Percentiles rank a stretch among this genome's conserved stretches.
Evolutionary conservation across 2,797 vertebrate genomes (phyloP).

Genomic region (Thalassophryne amazonica): DNA sequence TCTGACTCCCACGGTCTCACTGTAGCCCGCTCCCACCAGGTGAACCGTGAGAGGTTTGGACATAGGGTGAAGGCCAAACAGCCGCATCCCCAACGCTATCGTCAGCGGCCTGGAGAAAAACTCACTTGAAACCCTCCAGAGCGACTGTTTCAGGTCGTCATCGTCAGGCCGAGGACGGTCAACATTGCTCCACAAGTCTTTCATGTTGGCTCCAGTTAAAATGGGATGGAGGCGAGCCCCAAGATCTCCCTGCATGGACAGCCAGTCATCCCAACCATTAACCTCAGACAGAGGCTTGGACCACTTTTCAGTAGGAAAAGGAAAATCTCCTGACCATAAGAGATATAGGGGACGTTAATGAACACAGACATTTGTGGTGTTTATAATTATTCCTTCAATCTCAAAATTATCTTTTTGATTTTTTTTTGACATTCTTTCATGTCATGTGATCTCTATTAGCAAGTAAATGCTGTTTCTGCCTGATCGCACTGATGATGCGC

Average conservation of each 20-base stretch:
- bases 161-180: slow-evolving; percentile 82
- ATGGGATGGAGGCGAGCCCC: slow-evolving; percentile 70
- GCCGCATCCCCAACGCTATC: slow-evolving; percentile 76
- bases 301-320: slow-evolving; percentile 85
- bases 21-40: slow-evolving; percentile 85
- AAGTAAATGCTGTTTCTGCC: no score
- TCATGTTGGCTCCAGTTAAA: slow-evolving; percentile 80
- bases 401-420: no score
- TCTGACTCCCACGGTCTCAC: slow-evolving; percentile 84
- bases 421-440: no score
- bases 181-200: slow-evolving; percentile 81
- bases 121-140: slow-evolving; percentile 85
- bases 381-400: no score
- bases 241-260: slow-evolving; percentile 84
- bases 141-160: slow-evolving; percentile 73
- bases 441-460: no score
- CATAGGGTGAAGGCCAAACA: slow-evolving; percentile 77
- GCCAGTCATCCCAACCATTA: slow-evolving; percentile 87
- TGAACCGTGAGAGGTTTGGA: slow-evolving; percentile 84
- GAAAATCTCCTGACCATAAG: slow-evolving; percentile 82
- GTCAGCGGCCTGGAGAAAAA: slow-evolving; percentile 83
- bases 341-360: no score
- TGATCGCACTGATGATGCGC: background rate
- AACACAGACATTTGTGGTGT: no score
- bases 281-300: slow-evolving; percentile 69